Conservation (phyloP, 2,888 invertebrate genomes). For the Apoderus coryli region DNA sequence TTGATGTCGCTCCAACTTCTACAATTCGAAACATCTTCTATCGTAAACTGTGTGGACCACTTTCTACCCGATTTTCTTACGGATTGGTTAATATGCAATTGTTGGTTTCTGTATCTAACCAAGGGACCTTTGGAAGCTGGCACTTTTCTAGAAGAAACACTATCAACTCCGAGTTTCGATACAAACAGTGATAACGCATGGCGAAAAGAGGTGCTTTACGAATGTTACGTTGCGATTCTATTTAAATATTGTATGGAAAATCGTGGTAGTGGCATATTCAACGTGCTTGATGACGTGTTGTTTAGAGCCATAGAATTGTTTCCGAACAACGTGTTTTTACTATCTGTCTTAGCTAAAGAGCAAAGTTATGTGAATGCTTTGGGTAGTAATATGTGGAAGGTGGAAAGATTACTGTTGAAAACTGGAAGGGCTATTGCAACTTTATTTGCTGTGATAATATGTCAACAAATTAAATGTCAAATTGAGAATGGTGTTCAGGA, state of each 20-base stretch:
- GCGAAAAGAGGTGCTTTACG: constrained; percentile 32
- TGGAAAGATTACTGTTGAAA: constrained; percentile 33
- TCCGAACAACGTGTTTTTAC: constrained; percentile 43
- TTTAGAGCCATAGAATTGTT: constrained; percentile 33
- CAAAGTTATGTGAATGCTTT: constrained; percentile 29
- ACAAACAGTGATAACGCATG: no score
- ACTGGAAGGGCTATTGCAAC: constrained; percentile 34
- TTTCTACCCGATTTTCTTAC: constrained; percentile 33
- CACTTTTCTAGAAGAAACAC: constrained; percentile 27
- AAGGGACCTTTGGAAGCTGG: constrained; percentile 26
- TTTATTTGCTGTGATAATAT: constrained; percentile 34
- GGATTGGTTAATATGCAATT: constrained; percentile 39
- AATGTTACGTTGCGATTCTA: constrained; percentile 31
- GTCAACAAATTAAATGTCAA: constrained; percentile 25
- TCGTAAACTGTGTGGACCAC: no score
- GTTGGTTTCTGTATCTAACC: constrained; percentile 36
- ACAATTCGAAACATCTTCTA: no score
- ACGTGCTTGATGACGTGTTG: constrained; percentile 31
- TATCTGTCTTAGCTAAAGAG: constrained; percentile 36
- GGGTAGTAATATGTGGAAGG: constrained; percentile 39
- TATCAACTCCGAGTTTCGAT: no score
- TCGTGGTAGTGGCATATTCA: constrained; percentile 29
- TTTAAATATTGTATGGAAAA: constrained; percentile 26
- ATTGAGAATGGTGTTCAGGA: constrained; percentile 25
- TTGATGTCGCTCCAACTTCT: no score